Evolutionary conservation across 2,888 invertebrate species (phyloP), one percentile per base, ranked within the genome.

Genomic region (Emesis russula): DNA sequence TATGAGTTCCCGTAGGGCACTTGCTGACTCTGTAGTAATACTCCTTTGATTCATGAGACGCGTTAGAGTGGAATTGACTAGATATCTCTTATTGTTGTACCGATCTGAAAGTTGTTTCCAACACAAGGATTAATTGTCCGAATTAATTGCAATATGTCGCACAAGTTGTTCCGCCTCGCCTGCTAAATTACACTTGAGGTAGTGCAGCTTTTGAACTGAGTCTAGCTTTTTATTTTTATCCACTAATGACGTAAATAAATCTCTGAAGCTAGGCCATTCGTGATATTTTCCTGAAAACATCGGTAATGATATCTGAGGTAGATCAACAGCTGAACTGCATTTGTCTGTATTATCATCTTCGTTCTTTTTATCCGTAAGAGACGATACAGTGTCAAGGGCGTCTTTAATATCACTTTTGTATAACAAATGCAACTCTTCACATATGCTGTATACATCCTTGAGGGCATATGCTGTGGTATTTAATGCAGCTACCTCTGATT

Each of bases 91-190:
- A 15, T 71, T 71, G 13, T 71, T n/a, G 13, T 33, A 71, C 9
- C 71, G 25, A 9, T 13, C 15, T 6, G 31, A 15, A 33, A 71
- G 33, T 7, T 36, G 31, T 4, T 7, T 5, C 71, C 71, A 71
- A 36, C 31, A 71, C 6, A 36, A 31, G 3, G 31, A 6, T 2
- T 71, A 71, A 36, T 71, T 71, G 33, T 25, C n/a, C 4, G 68
- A 25, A 0, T 11, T 4, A 4, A 68, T 25, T 31, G 68, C 9
- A 18, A 68, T 15, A n/a, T 71, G 71, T 11, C 71, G 31, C 6
- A 71, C 33, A 41, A 81, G 74, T n/a, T 81, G 74, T 41, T 95
- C 93, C 0, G 93, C 94, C n/a, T 95, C 95, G 1, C 93, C 94
- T 0, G 81, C 44, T 9, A 93, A 31, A 74, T 89, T 18, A 0